Conservation (phyloP, 1,140 invertebrate species). For the Meloidogyne floridensis region DNA sequence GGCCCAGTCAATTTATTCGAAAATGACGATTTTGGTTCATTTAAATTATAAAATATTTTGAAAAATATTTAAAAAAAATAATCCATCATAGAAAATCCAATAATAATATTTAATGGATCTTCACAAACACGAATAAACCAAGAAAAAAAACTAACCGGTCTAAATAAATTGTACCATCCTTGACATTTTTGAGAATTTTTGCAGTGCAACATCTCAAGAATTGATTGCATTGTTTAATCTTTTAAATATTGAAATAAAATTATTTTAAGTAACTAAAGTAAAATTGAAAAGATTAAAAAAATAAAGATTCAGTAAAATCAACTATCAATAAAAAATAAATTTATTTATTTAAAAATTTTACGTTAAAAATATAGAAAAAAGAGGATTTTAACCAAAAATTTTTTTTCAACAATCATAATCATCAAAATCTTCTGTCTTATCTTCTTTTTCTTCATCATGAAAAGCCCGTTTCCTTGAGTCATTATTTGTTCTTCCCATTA, state of each 20-base stretch:
- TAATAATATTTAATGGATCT: too few relatives aligned
- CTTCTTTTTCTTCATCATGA: conserved; percentile 11
- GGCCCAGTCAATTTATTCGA: too few relatives aligned
- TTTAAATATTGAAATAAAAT: neutral
- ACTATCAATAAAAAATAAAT: too few relatives aligned
- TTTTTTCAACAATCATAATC: conserved; percentile 18
- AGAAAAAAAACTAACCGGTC: conserved; percentile 29
- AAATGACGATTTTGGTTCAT: too few relatives aligned
- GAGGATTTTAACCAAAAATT: too few relatives aligned
- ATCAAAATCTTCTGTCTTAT: neutral
- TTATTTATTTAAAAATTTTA: too few relatives aligned
- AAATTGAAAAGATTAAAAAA: neutral
- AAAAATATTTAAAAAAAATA: too few relatives aligned
- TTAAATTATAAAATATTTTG: too few relatives aligned
- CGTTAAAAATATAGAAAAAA: too few relatives aligned
- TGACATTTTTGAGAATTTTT: conserved; percentile 33
- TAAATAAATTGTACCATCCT: conserved; percentile 37
- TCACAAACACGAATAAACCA: too few relatives aligned
- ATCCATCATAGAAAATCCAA: too few relatives aligned
- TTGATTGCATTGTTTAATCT: conserved; percentile 18
- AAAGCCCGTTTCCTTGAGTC: conserved; percentile 9
- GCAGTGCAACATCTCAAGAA: conserved; percentile 29
- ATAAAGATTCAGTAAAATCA: too few relatives aligned
- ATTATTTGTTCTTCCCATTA: neutral
- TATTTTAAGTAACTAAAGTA: neutral